Base-by-base conservation (phyloP, 1,140 invertebrate genomes). In the Colletes latitarsis region DNA sequence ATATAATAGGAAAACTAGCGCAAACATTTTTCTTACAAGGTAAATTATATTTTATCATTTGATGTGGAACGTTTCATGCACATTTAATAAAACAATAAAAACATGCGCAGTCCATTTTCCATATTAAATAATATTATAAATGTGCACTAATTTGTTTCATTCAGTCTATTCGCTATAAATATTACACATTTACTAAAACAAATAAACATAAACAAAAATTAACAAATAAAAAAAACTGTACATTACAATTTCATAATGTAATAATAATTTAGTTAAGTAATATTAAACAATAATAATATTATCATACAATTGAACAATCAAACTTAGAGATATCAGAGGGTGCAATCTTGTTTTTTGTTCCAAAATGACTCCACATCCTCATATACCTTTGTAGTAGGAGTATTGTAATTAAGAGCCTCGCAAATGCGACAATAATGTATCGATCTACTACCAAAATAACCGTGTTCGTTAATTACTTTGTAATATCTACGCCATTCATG, bases 381-480 rank as follows among this genome's bases (percentile, higher is more conserved):
- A 74, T 96, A 96, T 17, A 94, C 88, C 84, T 95, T 96, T n/a
- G 76, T 69, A 3, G 69, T 74, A 43, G 82, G 86, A 19, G 93
- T 87, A 84, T 95, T 95, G 85, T 95, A 96, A 90, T 97, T 95
- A 41, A 97, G 92, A 66, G 96, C 95, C 85, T 97, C 96, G 89
- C 97, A 98, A 46, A 97, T 90, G 68, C 97, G 94, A 88, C 97
- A 98, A 90, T 96, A 97, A 91, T 98, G 97, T 77, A 94, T 94
- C 0, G 96, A 97, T 1, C 90, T 85, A 2, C 94, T 94, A 3
- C 95, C 94, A 88, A 96, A 96, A 88, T 96, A 96, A 0, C 96
- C 96, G 88, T 96, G 96, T 88, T 96, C 96, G 89, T 97, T 97
- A 3, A 96, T 83, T 53, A 97, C 94, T 81, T 94, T 91, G 74